A percentile compares a stretch with the other conserved stretches of the same genome.
These are phyloP conservation scores for Dugesia japonica DNA, from an alignment of 2,888 invertebrate species.

Conservation along the genomic window DNA sequence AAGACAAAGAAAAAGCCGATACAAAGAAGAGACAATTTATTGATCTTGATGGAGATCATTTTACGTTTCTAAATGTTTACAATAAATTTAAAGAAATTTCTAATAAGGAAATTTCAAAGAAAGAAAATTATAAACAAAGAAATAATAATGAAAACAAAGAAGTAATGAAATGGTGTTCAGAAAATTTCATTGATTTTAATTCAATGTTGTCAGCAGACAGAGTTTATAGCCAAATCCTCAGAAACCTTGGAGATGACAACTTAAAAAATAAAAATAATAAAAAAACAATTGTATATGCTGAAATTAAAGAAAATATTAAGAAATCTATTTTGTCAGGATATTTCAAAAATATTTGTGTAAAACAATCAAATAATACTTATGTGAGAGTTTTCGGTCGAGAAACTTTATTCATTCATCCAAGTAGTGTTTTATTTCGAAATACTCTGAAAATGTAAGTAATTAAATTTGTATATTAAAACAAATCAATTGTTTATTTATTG, in stretches of 20 bases:
- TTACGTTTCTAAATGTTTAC: conserved; percentile 93
- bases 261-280: not conserved
- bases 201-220: conserved; percentile 40
- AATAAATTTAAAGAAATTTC: too few relatives aligned
- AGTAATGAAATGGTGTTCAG: conserved; percentile 95
- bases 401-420: conserved; percentile 81
- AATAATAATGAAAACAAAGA: too few relatives aligned
- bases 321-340: conserved; percentile 82
- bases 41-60: conserved; percentile 89
- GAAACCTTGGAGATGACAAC: too few relatives aligned
- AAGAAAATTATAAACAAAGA: conserved; percentile 75
- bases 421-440: conserved; percentile 84
- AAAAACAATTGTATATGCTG: not conserved
- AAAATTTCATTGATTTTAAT: conserved; percentile 79
- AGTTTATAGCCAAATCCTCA: not conserved
- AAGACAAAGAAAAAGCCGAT: conserved; percentile 80
- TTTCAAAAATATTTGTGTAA: conserved; percentile 84
- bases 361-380: conserved; percentile 66
- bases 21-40: conserved; percentile 99
- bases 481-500: too few relatives aligned
- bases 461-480: too few relatives aligned
- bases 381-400: conserved; percentile 95
- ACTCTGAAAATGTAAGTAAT: conserved; percentile 55
- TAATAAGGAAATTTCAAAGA: conserved; percentile 52
- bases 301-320: not conserved